Conservation (phyloP, 2,113 vertebrate species). For the Cynoglossus semilaevis region DNA sequence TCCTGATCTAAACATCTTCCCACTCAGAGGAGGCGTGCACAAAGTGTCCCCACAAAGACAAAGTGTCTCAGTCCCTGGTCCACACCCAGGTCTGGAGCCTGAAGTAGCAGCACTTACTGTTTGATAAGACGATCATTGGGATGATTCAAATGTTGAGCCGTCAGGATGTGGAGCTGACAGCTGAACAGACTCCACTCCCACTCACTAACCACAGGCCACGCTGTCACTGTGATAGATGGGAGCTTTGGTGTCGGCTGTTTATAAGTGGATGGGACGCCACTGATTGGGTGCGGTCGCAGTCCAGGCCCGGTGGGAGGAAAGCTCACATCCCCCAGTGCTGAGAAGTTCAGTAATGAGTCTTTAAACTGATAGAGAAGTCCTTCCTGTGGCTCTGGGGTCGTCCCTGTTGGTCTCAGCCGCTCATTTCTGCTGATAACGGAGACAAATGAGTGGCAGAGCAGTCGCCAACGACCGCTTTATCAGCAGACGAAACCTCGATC, state of each 20-base stretch:
- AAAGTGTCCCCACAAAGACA: too few species aligned
- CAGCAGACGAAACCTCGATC: slow-evolving; percentile 26
- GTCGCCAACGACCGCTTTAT: slow-evolving; percentile 19
- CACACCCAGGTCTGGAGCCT: too few species aligned
- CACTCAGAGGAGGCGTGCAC: too few species aligned
- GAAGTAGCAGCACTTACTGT: too few species aligned
- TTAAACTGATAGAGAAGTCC: slow-evolving; percentile 19
- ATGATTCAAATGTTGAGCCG: too few species aligned
- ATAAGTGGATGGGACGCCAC: slow-evolving; percentile 43
- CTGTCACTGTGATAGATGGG: slow-evolving; percentile 68
- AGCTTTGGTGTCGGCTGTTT: slow-evolving; percentile 49
- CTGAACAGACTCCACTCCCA: slow-evolving; percentile 44
- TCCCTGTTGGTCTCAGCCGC: too few species aligned
- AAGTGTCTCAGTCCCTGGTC: too few species aligned
- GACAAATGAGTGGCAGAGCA: slow-evolving; percentile 25
- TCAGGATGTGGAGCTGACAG: too few species aligned
- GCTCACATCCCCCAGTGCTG: slow-evolving; percentile 34
- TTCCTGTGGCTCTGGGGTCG: neutral
- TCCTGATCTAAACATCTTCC: too few species aligned
- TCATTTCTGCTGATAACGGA: slow-evolving; percentile 23
- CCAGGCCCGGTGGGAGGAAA: slow-evolving; percentile 44
- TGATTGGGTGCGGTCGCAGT: slow-evolving; percentile 55
- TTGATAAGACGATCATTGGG: too few species aligned
- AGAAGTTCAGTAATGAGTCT: slow-evolving; percentile 23
- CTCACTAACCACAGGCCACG: slow-evolving; percentile 60